These are phyloP conservation scores for Pedetes capensis DNA, from an alignment of 2,113 vertebrate genomes.

Conservation along the genomic window DNA sequence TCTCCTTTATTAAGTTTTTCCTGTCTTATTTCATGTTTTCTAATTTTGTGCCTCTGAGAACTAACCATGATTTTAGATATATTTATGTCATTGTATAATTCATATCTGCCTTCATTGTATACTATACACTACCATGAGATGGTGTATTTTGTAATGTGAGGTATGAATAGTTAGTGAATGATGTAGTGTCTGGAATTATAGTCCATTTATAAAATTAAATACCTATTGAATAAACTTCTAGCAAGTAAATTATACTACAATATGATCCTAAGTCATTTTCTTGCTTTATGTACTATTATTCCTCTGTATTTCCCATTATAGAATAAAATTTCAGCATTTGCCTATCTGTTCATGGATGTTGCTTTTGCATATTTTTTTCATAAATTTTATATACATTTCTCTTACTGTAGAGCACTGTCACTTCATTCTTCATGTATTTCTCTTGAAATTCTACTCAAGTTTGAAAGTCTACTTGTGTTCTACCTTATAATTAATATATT, in stretches of 20 bases:
- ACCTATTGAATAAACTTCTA: not conserved
- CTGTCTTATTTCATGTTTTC: not conserved
- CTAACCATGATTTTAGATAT: not conserved
- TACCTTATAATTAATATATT: not conserved
- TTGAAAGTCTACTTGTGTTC: no score
- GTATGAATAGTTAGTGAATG: not conserved
- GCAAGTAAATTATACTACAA: not conserved
- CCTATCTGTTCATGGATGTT: not conserved
- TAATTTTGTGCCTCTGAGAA: not conserved
- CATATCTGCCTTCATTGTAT: not conserved
- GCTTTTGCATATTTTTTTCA: not conserved
- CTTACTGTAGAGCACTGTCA: not conserved
- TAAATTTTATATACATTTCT: not conserved
- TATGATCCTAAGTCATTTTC: not conserved
- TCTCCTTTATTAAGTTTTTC: not conserved
- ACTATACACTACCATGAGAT: not conserved
- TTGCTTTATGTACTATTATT: not conserved
- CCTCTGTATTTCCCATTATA: not conserved
- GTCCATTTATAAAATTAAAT: not conserved
- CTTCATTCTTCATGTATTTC: not conserved
- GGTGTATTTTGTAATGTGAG: not conserved
- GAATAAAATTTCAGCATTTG: not conserved
- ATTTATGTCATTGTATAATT: not conserved
- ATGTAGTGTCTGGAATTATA: not conserved
- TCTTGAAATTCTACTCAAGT: not conserved